Percentiles rank a stretch among this genome's conserved stretches.
These are phyloP conservation scores for Plectrocnemia conspersa DNA, from an alignment of 1,140 invertebrate genomes.

Conservation along the genomic window DNA sequence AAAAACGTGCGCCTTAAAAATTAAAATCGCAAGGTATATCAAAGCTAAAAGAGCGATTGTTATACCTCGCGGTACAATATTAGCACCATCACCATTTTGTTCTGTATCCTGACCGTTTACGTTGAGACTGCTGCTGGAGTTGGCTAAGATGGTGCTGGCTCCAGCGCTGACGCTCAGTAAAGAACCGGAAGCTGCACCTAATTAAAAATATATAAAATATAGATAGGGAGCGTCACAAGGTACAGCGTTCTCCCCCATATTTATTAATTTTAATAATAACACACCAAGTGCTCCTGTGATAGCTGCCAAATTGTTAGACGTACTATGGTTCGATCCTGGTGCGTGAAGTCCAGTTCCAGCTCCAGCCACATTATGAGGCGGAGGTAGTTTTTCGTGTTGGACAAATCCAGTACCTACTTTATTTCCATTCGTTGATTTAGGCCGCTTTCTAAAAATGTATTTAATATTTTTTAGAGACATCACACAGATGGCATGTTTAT, in stretches of 20 bases:
- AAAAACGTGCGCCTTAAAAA: background rate
- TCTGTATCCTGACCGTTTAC: slow-evolving; percentile 35
- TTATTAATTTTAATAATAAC: slow-evolving; percentile 9
- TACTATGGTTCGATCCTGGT: slow-evolving; percentile 15
- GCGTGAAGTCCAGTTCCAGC: slow-evolving; percentile 21
- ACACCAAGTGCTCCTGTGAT: slow-evolving; percentile 28
- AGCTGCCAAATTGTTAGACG: slow-evolving; percentile 19
- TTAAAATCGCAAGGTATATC: background rate
- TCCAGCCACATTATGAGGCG: slow-evolving; percentile 22
- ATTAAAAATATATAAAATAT: background rate
- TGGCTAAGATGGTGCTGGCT: slow-evolving; percentile 49
- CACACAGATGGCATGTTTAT: background rate
- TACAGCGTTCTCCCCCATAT: background rate
- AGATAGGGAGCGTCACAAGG: background rate
- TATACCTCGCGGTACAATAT: slow-evolving; percentile 29
- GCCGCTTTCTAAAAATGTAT: slow-evolving; percentile 46
- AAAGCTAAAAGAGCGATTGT: background rate
- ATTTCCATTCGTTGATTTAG: slow-evolving; percentile 44
- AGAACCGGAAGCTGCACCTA: slow-evolving; percentile 38
- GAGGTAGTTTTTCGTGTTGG: slow-evolving; percentile 42
- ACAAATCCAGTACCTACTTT: slow-evolving; percentile 38
- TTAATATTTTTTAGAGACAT: background rate
- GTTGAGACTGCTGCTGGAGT: slow-evolving; percentile 46
- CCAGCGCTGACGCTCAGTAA: slow-evolving; percentile 52
- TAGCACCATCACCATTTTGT: slow-evolving; percentile 22